These are phyloP conservation scores for Hybognathus amarus DNA, from an alignment of 2,797 vertebrate genomes.

Conservation along the genomic window DNA sequence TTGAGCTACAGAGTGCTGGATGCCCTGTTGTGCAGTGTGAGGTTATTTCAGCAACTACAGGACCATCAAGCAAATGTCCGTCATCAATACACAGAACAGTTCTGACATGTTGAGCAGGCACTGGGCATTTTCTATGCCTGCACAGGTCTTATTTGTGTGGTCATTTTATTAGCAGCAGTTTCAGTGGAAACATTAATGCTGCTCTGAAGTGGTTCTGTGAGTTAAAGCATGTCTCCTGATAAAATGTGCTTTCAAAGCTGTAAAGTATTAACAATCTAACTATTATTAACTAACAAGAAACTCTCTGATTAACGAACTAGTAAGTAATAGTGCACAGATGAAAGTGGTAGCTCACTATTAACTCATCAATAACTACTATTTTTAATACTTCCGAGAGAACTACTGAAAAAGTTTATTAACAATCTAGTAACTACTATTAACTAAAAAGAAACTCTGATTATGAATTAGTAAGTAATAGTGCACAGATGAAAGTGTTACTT, in stretches of 20 bases:
- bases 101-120: neutral
- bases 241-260: neutral
- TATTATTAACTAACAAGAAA: too few species aligned
- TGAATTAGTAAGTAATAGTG: too few species aligned
- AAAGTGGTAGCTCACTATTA: too few species aligned
- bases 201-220: neutral
- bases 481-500: too few species aligned
- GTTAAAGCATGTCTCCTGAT: neutral
- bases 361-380: too few species aligned
- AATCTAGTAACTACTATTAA: too few species aligned
- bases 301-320: too few species aligned
- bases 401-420: too few species aligned
- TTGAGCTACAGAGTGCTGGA: slow-evolving; percentile 22
- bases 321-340: too few species aligned
- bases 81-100: neutral
- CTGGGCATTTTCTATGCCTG: neutral
- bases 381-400: too few species aligned
- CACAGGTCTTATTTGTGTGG: neutral
- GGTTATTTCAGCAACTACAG: neutral
- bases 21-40: slow-evolving; percentile 16
- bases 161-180: slow-evolving; percentile 17
- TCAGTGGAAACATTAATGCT: slow-evolving; percentile 12
- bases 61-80: neutral
- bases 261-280: neutral
- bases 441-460: too few species aligned